Conservation (phyloP, 2,888 invertebrate species). For the Eilema griseolum region DNA sequence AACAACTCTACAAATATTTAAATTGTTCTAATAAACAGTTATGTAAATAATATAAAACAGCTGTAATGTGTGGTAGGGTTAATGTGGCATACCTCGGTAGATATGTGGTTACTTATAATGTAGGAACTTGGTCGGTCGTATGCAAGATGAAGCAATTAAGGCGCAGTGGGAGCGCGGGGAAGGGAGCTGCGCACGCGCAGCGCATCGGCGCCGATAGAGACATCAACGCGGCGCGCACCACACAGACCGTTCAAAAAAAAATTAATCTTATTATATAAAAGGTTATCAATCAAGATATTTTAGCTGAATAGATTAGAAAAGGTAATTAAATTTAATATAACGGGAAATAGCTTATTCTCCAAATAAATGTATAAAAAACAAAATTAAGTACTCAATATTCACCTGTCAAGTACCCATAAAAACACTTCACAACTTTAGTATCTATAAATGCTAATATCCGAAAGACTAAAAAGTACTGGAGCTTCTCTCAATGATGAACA, state of each 20-base stretch:
- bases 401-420: background rate
- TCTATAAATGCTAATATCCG: slow-evolving; percentile 22
- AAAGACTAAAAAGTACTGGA: slow-evolving; percentile 23
- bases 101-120: slow-evolving; percentile 64
- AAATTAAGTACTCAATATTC: background rate
- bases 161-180: slow-evolving; percentile 70
- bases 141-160: slow-evolving; percentile 86
- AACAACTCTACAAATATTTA: background rate
- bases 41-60: slow-evolving; percentile 61
- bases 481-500: slow-evolving; percentile 45
- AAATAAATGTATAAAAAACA: background rate
- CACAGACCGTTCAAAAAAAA: slow-evolving; percentile 47
- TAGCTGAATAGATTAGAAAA: slow-evolving; percentile 7
- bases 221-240: slow-evolving; percentile 76
- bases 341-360: background rate
- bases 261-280: slow-evolving; percentile 33
- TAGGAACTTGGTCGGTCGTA: slow-evolving; percentile 76
- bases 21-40: slow-evolving; percentile 28
- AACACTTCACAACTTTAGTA: slow-evolving; percentile 3
- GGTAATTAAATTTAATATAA: background rate
- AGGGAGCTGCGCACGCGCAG: slow-evolving; percentile 77
- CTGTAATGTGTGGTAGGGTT: slow-evolving; percentile 67
- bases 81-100: slow-evolving; percentile 66
- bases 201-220: slow-evolving; percentile 82
- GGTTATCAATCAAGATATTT: slow-evolving; percentile 21